Evolutionary conservation across 2,797 vertebrate species (phyloP), one percentile per base, ranked within the genome.

Genomic region (Myoxocephalus aenaeus): DNA sequence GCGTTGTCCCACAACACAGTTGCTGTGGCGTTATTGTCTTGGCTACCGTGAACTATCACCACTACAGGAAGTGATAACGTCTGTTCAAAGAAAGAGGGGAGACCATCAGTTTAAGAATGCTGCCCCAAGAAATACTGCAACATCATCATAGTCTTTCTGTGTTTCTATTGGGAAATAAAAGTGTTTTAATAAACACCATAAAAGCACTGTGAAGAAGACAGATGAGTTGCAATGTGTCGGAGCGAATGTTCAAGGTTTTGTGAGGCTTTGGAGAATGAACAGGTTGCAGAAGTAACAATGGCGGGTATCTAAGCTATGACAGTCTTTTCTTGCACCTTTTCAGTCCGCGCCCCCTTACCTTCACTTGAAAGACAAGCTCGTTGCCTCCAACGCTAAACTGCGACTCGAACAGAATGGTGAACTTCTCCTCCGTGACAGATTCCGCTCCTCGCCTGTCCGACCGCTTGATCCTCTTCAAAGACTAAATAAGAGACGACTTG

Each of bases 1-100:
- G 98, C 97, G 0, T 99, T 99, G 91, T 99, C 98, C 98, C 98
- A 99, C 59, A 99, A 92, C 58, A 99, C 98, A 0, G 98, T 99
- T 54, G 98, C 98, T 0, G 97, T 99, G 11, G 98, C 98, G 0
- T 99, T 99, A 93, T 99, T 99, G 94, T 99, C 98, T 93, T 99
- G 98, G 94, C 98, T 99, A 62, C 98, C 98, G 0, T 99, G 98
- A 69, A 99, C 98, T 3, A 99, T 99, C 83, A 99, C 98, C 82
- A 99, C 98, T 62, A 99, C 98, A 0, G 98, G 98, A 87, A 99
- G 95, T 3, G 98, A 99, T 87, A 99, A 92, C 0, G 98, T 99
- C 98, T 99, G 89, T 68, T 48, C 5, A 63, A 50, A 72, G n/a
- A 70, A 62, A 70, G 65, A 59, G 25, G 34, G 18, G 6, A 38